A percentile compares a stretch with the other conserved stretches of the same genome.
These are phyloP conservation scores for Intellagama lesueurii DNA, from an alignment of 2,797 vertebrate species.

Conservation along the genomic window DNA sequence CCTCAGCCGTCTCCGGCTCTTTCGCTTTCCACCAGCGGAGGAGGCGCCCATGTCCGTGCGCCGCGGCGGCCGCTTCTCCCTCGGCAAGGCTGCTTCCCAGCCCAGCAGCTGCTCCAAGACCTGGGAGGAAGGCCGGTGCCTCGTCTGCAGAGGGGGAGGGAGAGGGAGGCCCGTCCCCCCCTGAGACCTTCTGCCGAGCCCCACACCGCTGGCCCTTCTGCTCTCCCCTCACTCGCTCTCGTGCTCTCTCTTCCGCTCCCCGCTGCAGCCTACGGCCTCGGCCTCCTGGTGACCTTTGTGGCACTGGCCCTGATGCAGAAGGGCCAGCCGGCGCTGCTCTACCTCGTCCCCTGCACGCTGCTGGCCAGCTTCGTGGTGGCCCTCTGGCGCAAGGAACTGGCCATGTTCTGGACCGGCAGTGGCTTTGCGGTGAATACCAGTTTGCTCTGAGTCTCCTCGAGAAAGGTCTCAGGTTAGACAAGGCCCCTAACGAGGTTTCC, in stretches of 20 bases:
- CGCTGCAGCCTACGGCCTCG: constrained; percentile 90
- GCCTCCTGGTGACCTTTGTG: constrained; percentile 95
- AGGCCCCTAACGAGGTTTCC: constrained; percentile 85
- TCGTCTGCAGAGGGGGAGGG: no score
- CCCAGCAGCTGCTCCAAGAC: no score
- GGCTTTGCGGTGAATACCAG: constrained; percentile 99
- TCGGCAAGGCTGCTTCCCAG: no score
- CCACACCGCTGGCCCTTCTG: no score
- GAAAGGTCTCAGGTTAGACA: constrained; percentile 77
- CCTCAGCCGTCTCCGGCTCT: no score
- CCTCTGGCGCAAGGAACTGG: constrained; percentile 91
- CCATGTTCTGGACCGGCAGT: constrained; percentile 97
- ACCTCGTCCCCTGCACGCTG: constrained; percentile 96
- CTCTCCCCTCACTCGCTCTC: rapidly evolving
- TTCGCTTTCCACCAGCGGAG: no score
- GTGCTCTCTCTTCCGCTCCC: neutral
- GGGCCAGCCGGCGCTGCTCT: constrained; percentile 94
- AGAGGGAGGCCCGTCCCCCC: neutral
- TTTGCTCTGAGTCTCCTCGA: constrained; percentile 93
- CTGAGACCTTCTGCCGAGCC: no score
- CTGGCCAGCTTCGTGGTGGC: constrained; percentile 90
- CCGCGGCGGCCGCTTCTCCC: no score
- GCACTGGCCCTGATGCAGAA: constrained; percentile 94
- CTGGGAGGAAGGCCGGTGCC: no score
- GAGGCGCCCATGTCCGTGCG: no score